Conservation (phyloP, 2,888 invertebrate species). For the Ornithoptera alexandrae region DNA sequence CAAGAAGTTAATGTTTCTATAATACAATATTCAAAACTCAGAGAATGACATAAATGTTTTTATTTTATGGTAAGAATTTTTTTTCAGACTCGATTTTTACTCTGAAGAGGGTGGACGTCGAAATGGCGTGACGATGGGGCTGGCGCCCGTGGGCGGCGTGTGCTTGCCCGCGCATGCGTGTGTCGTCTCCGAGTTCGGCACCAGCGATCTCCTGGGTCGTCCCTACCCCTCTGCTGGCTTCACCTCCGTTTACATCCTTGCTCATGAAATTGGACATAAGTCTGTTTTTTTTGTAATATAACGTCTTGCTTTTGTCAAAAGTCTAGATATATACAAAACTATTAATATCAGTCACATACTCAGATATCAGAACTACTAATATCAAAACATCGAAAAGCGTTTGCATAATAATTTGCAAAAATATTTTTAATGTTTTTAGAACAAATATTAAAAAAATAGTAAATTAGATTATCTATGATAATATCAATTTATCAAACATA, state of each 20-base stretch:
- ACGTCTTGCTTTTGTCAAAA: not conserved
- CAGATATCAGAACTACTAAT: too few relatives aligned
- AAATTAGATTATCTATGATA: too few relatives aligned
- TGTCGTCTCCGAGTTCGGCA: slow-evolving; percentile 88
- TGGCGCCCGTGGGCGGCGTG: slow-evolving; percentile 89
- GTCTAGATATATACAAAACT: not conserved
- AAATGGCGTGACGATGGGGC: slow-evolving; percentile 88
- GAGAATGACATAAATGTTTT: not conserved
- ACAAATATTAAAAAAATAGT: too few relatives aligned
- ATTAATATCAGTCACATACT: too few relatives aligned
- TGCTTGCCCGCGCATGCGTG: slow-evolving; percentile 86
- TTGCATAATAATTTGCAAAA: too few relatives aligned
- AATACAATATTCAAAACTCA: too few relatives aligned
- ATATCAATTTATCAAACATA: too few relatives aligned
- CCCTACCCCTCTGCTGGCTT: slow-evolving; percentile 92
- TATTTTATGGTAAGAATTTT: not conserved
- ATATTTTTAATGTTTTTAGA: too few relatives aligned
- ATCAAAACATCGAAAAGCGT: too few relatives aligned
- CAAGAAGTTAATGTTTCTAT: too few relatives aligned
- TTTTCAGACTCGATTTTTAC: slow-evolving; percentile 84
- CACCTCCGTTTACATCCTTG: slow-evolving; percentile 89
- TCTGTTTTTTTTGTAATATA: slow-evolving; percentile 61
- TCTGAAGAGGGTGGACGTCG: slow-evolving; percentile 84
- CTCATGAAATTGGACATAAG: slow-evolving; percentile 93
- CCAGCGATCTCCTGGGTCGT: slow-evolving; percentile 85